Conservation (phyloP, 2,113 vertebrate species). For the Procapra przewalskii region DNA sequence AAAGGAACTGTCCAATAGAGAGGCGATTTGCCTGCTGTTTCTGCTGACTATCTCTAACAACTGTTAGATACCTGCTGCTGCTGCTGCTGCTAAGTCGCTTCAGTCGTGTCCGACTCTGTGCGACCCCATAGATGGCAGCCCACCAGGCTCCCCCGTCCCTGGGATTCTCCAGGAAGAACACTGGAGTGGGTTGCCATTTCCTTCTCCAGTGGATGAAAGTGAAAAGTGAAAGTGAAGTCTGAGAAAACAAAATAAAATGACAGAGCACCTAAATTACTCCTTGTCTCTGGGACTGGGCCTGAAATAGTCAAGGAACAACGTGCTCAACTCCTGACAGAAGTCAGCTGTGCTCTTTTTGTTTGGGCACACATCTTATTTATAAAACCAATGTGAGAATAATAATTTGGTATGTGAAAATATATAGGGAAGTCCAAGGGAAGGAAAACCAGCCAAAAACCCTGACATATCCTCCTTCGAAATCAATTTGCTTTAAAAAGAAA, state of each 20-base stretch:
- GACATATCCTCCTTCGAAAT: not conserved
- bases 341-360: not conserved
- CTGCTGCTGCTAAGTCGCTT: no score
- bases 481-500: not conserved
- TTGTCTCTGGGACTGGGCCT: not conserved
- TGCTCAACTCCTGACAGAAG: not conserved
- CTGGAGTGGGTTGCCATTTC: no score
- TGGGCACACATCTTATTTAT: not conserved
- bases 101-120: no score
- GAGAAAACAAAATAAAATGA: not conserved
- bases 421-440: not conserved
- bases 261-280: not conserved
- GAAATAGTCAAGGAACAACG: not conserved
- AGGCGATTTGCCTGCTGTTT: accelerated
- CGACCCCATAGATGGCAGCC: no score
- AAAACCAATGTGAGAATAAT: not conserved
- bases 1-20: not conserved
- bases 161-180: no score
- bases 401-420: not conserved
- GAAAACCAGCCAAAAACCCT: not conserved
- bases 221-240: no score
- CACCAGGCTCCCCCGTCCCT: no score
- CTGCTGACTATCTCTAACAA: accelerated
- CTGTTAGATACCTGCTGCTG: no score
- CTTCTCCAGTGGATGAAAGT: no score